A percentile compares a stretch with the other conserved stretches of the same genome.
phyloP scores from a whole-genome alignment of 2,888 invertebrate species.

The Ectropis crepuscularia region DNA sequence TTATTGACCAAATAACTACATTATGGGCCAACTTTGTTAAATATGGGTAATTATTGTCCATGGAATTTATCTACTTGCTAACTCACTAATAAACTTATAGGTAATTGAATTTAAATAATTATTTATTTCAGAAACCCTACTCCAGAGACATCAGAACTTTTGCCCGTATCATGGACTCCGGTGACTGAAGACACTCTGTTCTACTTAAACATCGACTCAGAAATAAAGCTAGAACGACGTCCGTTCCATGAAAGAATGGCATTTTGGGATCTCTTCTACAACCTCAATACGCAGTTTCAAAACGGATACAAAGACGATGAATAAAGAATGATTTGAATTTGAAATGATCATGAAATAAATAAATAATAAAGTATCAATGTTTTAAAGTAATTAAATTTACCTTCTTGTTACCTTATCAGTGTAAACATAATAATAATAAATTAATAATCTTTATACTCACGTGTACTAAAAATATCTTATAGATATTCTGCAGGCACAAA shows the following conservation, averaged over 20 bases:
- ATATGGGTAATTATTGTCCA: constrained; percentile 48
- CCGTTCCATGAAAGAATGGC: constrained; percentile 51
- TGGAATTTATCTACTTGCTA: constrained; percentile 3
- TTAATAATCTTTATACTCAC: too few relatives aligned
- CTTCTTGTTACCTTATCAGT: too few relatives aligned
- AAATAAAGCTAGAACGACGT: constrained; percentile 46
- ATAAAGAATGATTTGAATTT: neutral
- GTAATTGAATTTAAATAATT: constrained; percentile 3
- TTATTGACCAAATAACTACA: constrained; percentile 56
- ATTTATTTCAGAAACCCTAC: constrained; percentile 53
- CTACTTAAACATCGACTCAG: constrained; percentile 48
- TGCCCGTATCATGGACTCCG: constrained; percentile 51
- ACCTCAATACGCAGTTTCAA: constrained; percentile 42
- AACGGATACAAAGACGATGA: constrained; percentile 30
- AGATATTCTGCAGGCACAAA: too few relatives aligned
- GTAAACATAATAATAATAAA: too few relatives aligned
- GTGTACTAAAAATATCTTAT: too few relatives aligned
- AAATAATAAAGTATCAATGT: too few relatives aligned
- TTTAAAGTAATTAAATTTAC: too few relatives aligned
- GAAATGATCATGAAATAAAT: neutral
- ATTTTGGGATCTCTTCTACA: constrained; percentile 57
- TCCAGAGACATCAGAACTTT: constrained; percentile 47
- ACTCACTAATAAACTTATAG: neutral
- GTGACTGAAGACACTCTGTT: constrained; percentile 40
- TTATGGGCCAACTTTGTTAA: constrained; percentile 63